Percentiles rank a stretch among this genome's conserved stretches.
Conservation (phyloP, 30 jellyfish, hydroid and myxozoan genomes). For the Aurelia aurita region DNA sequence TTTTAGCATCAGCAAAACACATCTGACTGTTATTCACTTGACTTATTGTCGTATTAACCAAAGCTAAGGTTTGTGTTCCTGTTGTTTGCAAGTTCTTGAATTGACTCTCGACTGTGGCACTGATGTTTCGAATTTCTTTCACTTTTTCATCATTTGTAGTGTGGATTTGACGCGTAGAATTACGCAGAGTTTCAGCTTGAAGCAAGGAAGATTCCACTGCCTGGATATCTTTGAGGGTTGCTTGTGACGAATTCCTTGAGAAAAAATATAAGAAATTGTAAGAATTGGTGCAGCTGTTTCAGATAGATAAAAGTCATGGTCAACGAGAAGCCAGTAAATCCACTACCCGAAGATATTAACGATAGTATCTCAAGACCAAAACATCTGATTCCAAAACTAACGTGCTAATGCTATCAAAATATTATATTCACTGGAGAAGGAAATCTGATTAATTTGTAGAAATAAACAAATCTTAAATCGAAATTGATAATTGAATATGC, state of each 20-base stretch:
- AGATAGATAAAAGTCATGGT: too few species aligned
- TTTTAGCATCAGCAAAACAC: slow-evolving; percentile 86
- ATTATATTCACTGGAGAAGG: too few species aligned
- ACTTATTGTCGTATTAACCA: slow-evolving; percentile 73
- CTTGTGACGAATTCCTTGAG: slow-evolving; percentile 79
- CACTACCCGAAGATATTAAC: too few species aligned
- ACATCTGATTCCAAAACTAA: too few species aligned
- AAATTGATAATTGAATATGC: too few species aligned
- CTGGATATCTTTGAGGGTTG: slow-evolving; percentile 68
- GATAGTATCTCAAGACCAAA: too few species aligned
- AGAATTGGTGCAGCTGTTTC: too few species aligned
- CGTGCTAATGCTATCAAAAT: too few species aligned
- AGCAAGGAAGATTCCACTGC: slow-evolving; percentile 58
- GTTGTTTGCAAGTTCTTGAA: slow-evolving; percentile 50
- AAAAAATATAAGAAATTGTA: too few species aligned
- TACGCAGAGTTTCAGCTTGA: slow-evolving; percentile 64
- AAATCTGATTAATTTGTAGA: too few species aligned
- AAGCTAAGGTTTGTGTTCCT: slow-evolving; percentile 62
- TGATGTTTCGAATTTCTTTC: slow-evolving; percentile 59
- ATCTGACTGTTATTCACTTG: slow-evolving; percentile 81
- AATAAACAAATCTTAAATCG: too few species aligned
- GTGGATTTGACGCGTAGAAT: slow-evolving; percentile 47
- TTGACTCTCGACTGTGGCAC: slow-evolving; percentile 67
- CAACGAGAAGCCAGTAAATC: too few species aligned
- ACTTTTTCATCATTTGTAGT: slow-evolving; percentile 54